Evolutionary conservation across 1,140 invertebrate genomes (phyloP).

Genomic region (Ooceraea biroi): DNA sequence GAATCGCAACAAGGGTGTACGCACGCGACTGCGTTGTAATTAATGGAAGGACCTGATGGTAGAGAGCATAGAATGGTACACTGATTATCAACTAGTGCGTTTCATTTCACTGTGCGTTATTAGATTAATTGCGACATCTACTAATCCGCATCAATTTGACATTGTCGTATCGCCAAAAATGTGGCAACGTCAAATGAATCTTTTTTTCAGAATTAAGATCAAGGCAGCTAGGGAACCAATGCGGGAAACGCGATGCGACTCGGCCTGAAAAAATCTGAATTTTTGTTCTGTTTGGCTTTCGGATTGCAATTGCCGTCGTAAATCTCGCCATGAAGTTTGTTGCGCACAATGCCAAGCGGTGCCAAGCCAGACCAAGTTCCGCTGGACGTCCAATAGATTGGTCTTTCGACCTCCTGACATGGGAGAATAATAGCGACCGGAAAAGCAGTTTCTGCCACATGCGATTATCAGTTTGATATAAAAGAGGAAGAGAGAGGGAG

Average conservation of each 20-base stretch:
- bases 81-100: conserved; percentile 27
- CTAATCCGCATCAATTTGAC: not conserved
- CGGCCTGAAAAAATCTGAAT: conserved; percentile 22
- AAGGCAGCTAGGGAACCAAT: not conserved
- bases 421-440: conserved; percentile 40
- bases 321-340: conserved; percentile 79
- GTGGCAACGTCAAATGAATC: too few relatives aligned
- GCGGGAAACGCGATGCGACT: conserved; percentile 15
- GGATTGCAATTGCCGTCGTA: conserved; percentile 74
- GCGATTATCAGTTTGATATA: conserved; percentile 2
- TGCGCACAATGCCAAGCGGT: conserved; percentile 54
- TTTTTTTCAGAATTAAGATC: conserved; percentile 67
- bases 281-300: conserved; percentile 71
- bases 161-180: not conserved
- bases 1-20: conserved; percentile 51
- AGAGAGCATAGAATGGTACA: conserved; percentile 19
- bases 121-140: conserved; percentile 22
- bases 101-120: conserved; percentile 34
- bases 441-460: conserved; percentile 2
- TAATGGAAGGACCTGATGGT: conserved; percentile 56
- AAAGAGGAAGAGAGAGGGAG: not conserved
- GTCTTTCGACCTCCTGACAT: conserved; percentile 56
- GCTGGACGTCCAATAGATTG: conserved; percentile 60
- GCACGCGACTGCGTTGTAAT: conserved; percentile 59
- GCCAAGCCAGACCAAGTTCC: conserved; percentile 45